Percentiles rank a stretch among this genome's conserved stretches.
These are phyloP conservation scores for Drosophila meridionalis DNA, from an alignment of 2,888 invertebrate genomes.

Conservation along the genomic window DNA sequence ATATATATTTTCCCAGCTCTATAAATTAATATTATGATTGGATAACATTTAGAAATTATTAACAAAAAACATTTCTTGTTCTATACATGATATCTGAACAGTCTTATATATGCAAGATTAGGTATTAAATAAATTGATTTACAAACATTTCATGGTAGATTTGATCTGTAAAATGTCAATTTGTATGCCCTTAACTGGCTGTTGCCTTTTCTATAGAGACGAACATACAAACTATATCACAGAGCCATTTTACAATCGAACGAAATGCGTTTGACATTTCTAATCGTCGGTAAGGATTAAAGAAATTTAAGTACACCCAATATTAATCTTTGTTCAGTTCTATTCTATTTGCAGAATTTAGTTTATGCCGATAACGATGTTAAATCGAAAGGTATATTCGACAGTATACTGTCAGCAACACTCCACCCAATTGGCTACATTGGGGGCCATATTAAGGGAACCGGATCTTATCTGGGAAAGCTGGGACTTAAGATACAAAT, in stretches of 20 bases:
- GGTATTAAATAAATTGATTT: not conserved
- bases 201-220: not conserved
- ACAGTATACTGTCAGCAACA: accelerated
- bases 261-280: slow-evolving; percentile 9
- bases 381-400: too few relatives aligned
- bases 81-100: too few relatives aligned
- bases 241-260: not conserved
- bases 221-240: not conserved
- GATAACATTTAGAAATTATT: too few relatives aligned
- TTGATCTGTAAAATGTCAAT: slow-evolving; percentile 9
- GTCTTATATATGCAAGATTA: too few relatives aligned
- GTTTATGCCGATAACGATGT: not conserved
- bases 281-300: slow-evolving; percentile 11
- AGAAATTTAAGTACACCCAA: not conserved
- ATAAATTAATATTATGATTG: too few relatives aligned
- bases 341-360: not conserved
- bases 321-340: not conserved
- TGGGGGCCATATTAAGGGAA: not conserved
- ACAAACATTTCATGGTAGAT: not conserved
- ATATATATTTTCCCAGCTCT: too few relatives aligned
- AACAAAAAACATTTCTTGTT: too few relatives aligned
- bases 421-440: not conserved
- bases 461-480: not conserved
- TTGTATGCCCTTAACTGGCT: not conserved
- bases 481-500: not conserved